Base-by-base conservation (phyloP, 2,888 invertebrate species). In the Caenorhabditis sp. region DNA sequence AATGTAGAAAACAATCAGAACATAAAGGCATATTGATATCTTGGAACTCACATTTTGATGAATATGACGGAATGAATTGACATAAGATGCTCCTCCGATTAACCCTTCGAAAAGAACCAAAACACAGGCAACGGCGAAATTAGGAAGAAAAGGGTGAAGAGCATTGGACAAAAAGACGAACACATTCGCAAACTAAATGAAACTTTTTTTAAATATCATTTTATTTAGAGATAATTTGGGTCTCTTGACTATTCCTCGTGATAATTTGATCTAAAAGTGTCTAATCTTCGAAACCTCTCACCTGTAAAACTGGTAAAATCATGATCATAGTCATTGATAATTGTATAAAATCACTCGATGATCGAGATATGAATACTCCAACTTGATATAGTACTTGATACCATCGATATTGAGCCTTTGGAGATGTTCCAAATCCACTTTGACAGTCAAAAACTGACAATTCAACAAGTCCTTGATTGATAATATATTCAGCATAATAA, bases 381-480 rank as follows among this genome's bases (percentile, higher is more conserved):
- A 69, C 27, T 54, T 69, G 63, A 52, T 67, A 67, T 20, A 67
- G 58, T 12, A 67, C 67, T 88, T 93, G 93, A 57, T 93, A 91
- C 93, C 93, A 93, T 78, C 93, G 90, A 84, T 94, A 94, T 86
- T 94, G 93, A 8, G 76, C 70, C 23, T 72, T 57, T n/a, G 70
- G 73, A n/a, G 69, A 56, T 43, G 82, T 72, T 14, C 66, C 43
- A 52, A 80, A 83, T 20, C 83, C 83, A 61, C 72, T 69, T 14
- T 72, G 53, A 65, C 84, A 84, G 62, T 92, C 90, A 85, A 92
- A 93, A 85, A 92, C 91, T 20, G 93, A 90, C 76, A 94, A 88
- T 87, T 94, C 93, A 86, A 93, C 93, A 90, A 93, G 88, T 82
- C 93, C 93, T 88, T 94, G 93, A 88, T 94, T 94, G 78, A 94